These are phyloP conservation scores for Eristalinus aeneus DNA, from an alignment of 2,888 invertebrate species.

Conservation along the genomic window DNA sequence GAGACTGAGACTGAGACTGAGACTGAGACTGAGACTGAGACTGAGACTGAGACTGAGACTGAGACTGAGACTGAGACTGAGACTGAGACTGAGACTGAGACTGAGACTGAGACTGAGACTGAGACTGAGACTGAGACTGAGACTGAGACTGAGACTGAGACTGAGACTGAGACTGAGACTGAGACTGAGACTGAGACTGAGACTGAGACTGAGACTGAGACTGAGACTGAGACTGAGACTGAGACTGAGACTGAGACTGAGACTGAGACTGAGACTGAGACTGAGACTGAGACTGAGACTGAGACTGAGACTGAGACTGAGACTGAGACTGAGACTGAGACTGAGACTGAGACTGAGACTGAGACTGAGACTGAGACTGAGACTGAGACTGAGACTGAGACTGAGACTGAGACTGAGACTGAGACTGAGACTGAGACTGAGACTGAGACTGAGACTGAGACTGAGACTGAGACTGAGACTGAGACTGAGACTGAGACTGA, in stretches of 20 bases:
- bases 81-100: too few relatives aligned
- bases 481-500: conserved; percentile 1
- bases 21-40: too few relatives aligned
- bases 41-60: too few relatives aligned
- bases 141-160: conserved; percentile 1
- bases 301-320: background rate
- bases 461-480: conserved; percentile 1
- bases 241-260: conserved; percentile 1
- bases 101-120: background rate
- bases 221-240: conserved; percentile 1
- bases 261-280: conserved; percentile 1
- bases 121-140: conserved; percentile 1
- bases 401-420: too few relatives aligned
- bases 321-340: too few relatives aligned
- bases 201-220: conserved; percentile 1
- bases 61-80: too few relatives aligned
- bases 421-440: background rate
- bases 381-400: too few relatives aligned
- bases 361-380: too few relatives aligned
- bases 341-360: too few relatives aligned
- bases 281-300: conserved; percentile 1
- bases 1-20: too few relatives aligned
- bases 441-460: conserved; percentile 1
- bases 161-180: conserved; percentile 1
- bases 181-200: conserved; percentile 1